Evolutionary conservation across 2,797 vertebrate genomes (phyloP).

Genomic region (Acanthurus leucopareius): DNA sequence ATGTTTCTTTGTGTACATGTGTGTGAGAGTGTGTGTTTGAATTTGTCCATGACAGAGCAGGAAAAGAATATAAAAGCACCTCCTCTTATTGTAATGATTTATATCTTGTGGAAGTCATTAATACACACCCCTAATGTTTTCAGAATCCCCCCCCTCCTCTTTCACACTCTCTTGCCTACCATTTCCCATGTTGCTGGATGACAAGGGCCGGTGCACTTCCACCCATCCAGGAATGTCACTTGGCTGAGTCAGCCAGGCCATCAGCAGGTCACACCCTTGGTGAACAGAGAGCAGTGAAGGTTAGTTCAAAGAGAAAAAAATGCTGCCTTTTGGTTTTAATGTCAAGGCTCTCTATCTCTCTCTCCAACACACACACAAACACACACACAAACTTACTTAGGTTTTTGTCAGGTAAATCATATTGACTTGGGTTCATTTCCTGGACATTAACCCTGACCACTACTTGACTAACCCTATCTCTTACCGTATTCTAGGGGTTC

Average conservation of each 20-base stretch:
- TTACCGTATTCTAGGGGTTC: too few relatives aligned
- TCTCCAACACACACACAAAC: not conserved
- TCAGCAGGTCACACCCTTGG: constrained; percentile 66
- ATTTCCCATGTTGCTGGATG: constrained; percentile 57
- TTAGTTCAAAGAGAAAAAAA: constrained; percentile 30
- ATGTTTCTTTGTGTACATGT: not conserved
- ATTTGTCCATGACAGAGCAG: not conserved
- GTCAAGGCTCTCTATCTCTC: constrained; percentile 3
- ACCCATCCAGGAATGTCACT: constrained; percentile 58
- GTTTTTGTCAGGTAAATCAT: too few relatives aligned
- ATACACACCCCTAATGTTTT: constrained; percentile 41
- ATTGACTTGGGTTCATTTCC: too few relatives aligned
- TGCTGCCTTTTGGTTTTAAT: constrained; percentile 34
- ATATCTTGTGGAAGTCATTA: constrained; percentile 40
- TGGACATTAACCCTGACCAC: too few relatives aligned
- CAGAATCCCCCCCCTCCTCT: constrained; percentile 3
- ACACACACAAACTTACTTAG: not conserved
- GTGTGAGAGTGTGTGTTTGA: not conserved
- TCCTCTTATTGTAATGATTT: constrained; percentile 42
- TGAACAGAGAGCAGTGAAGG: constrained; percentile 46
- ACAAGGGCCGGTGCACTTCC: constrained; percentile 42
- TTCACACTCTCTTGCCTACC: not conserved
- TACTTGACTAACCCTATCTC: too few relatives aligned
- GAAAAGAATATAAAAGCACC: not conserved
- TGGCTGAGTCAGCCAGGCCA: constrained; percentile 71